Conservation (phyloP, 2,888 invertebrate genomes). For the Conchocele bisecta region DNA sequence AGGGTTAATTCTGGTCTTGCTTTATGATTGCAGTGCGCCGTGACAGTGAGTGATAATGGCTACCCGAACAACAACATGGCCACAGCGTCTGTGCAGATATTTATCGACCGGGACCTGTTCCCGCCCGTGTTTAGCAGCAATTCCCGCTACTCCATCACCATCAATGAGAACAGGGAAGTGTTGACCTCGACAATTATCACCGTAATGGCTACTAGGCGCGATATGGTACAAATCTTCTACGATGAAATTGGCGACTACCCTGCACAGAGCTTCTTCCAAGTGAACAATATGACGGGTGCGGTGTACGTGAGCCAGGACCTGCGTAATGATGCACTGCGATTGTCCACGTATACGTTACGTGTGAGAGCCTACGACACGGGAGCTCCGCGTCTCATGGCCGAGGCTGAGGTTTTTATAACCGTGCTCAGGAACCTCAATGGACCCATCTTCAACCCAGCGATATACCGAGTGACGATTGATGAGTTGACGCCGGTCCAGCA, state of each 20-base stretch:
- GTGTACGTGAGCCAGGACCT: slow-evolving; percentile 69
- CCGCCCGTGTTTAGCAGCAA: slow-evolving; percentile 65
- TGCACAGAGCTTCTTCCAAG: slow-evolving; percentile 74
- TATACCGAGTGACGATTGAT: slow-evolving; percentile 69
- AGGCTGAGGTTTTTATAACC: slow-evolving; percentile 69
- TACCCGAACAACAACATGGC: slow-evolving; percentile 63
- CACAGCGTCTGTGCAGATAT: slow-evolving; percentile 65
- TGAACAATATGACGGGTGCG: slow-evolving; percentile 66
- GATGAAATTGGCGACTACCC: slow-evolving; percentile 70
- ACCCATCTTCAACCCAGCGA: slow-evolving; percentile 73
- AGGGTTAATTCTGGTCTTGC: neutral
- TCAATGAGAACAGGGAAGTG: slow-evolving; percentile 68
- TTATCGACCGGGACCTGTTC: slow-evolving; percentile 59
- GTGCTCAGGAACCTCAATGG: slow-evolving; percentile 74
- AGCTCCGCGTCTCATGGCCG: slow-evolving; percentile 62
- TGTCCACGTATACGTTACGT: slow-evolving; percentile 67
- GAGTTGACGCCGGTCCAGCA: slow-evolving; percentile 63
- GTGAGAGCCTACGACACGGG: slow-evolving; percentile 74
- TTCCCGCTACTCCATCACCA: slow-evolving; percentile 65
- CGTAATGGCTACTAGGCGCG: slow-evolving; percentile 63
- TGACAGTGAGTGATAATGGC: slow-evolving; percentile 70
- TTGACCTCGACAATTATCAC: slow-evolving; percentile 57
- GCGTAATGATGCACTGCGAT: slow-evolving; percentile 66
- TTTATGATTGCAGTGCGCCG: slow-evolving; percentile 63
- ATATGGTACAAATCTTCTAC: slow-evolving; percentile 64